phyloP scores from a whole-genome alignment of 2,113 vertebrate species.

The Empidonax alnorum region DNA sequence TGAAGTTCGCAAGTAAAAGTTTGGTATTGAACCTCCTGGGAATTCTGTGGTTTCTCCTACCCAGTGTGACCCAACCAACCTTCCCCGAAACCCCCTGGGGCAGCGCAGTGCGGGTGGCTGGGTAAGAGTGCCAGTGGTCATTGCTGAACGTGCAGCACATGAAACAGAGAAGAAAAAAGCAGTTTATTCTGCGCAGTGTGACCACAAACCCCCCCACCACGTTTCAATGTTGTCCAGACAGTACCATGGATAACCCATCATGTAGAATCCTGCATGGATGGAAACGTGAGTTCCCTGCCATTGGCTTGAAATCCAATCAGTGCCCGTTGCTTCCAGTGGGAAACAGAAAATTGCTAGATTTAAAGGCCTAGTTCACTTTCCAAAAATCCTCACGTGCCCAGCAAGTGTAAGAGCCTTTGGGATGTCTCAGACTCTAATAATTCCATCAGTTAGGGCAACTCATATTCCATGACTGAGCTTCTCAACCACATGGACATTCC shows the following conservation, averaged over 20 bases:
- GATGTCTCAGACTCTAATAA: background rate
- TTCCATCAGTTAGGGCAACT: background rate
- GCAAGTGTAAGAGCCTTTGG: background rate
- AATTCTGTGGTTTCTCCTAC: background rate
- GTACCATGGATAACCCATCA: background rate
- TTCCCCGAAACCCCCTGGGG: background rate
- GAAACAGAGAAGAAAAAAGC: background rate
- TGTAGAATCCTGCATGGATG: background rate
- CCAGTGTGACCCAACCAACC: background rate
- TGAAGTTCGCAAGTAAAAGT: background rate
- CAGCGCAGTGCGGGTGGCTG: background rate
- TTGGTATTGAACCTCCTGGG: background rate
- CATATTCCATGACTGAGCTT: background rate
- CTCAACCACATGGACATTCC: rapidly evolving
- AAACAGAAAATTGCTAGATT: background rate
- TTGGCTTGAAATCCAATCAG: background rate
- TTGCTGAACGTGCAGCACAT: background rate
- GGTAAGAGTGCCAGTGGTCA: background rate
- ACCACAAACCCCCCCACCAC: background rate
- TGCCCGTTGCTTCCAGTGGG: background rate
- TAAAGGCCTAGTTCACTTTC: background rate
- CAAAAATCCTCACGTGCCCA: background rate
- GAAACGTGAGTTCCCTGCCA: background rate
- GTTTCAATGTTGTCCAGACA: background rate
- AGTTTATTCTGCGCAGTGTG: background rate